Evolutionary conservation across 2,888 invertebrate species (phyloP).

Genomic region (Napeogenes sylphis): DNA sequence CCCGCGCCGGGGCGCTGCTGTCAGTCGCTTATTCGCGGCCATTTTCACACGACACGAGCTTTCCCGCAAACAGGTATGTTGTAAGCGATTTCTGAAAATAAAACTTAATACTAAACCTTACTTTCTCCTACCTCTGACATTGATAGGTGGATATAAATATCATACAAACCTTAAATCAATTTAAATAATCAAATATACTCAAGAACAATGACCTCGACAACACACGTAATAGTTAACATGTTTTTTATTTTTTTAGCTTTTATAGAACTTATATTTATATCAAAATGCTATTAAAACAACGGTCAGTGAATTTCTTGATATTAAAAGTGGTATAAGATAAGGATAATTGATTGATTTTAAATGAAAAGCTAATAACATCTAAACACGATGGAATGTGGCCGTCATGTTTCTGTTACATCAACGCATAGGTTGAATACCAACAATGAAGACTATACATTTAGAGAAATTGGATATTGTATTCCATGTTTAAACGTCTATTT

Average conservation of each 20-base stretch:
- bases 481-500: constrained; percentile 68
- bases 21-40: constrained; percentile 69
- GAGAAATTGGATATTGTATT: constrained; percentile 56
- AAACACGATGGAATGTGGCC: constrained; percentile 70
- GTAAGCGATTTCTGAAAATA: constrained; percentile 28
- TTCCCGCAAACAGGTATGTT: constrained; percentile 73
- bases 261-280: constrained; percentile 51
- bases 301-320: constrained; percentile 33
- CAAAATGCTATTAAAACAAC: constrained; percentile 41
- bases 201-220: constrained; percentile 45
- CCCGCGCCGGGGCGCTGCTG: constrained; percentile 67
- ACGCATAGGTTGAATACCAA: constrained; percentile 57
- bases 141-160: neutral
- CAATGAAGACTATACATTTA: constrained; percentile 41
- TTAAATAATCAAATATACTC: constrained; percentile 1
- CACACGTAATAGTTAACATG: constrained; percentile 74
- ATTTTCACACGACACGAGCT: constrained; percentile 73
- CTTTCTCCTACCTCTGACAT: neutral
- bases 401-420: constrained; percentile 77
- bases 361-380: constrained; percentile 60
- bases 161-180: neutral
- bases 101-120: neutral
- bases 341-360: constrained; percentile 15
- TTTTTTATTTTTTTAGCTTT: constrained; percentile 67
- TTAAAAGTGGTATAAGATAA: constrained; percentile 33